Base-by-base conservation (phyloP, 2,888 invertebrate species). In the Petrophora chlorosata region DNA sequence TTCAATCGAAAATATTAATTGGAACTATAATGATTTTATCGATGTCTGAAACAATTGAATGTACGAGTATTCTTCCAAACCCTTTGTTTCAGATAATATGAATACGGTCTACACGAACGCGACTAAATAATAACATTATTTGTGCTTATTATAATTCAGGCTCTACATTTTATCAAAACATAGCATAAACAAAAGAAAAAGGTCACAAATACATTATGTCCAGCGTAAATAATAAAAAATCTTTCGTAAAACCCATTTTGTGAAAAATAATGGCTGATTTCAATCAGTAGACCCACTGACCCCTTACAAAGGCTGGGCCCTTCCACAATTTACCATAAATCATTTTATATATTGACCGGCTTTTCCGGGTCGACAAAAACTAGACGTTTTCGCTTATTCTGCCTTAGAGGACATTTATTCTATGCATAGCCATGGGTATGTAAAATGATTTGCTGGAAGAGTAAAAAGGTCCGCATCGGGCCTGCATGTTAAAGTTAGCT, bases 291-390 rank as follows among this genome's bases (percentile, higher is more conserved):
- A 38, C 48, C 22, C 38, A 32, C 48, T 42, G 48, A 48, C 42
- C 48, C 48, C 15, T 34, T 26, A 38, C 36, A 38, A 42, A 47
- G 30, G 40, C 14, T 28, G 33, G 35, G 25, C 19, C 41, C 30
- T 32, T 48, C 38, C 48, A 42, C 42, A 48, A 48, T 48, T 48
- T 48, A 48, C 32, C 48, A 48, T 48, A 48, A 48, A 48, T 48
- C 48, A 42, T 48, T 38, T 38, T 42, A 48, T 48, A 42, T 48
- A 48, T 48, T 42, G 48, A 42, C 48, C 48, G 38, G 48, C 30
- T 41, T 46, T 54, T 57, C 50, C 48, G 51, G 59, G 57, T 32
- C 45, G 45, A 34, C 51, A 26, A 33, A 34, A 33, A 48, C 47
- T 33, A 42, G 25, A 33, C 40, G 41, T 23, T 38, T 41, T 41